Evolutionary conservation across 2,888 invertebrate species (phyloP), one percentile per base, ranked within the genome.

Genomic region (Thysanoteuthis rhombus): DNA sequence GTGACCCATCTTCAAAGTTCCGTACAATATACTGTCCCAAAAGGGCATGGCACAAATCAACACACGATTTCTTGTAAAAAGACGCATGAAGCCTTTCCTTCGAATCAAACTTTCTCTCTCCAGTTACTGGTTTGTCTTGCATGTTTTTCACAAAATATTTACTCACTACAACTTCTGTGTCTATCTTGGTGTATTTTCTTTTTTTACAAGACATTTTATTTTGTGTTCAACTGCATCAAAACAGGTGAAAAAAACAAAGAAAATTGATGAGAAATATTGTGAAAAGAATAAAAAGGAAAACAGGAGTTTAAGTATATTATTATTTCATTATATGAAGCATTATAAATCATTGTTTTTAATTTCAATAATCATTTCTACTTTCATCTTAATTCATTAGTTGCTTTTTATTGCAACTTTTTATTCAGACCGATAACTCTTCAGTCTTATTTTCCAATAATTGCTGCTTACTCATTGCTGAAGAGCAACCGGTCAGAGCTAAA

Each of bases 11-110:
- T 32, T 94, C 94, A 95, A 92, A 98, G 95, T 95, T 97, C 92
- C 98, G 97, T 32, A 98, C 98, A 45, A 98, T 95, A 90, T 98
- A 95, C 97, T 98, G 98, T 19, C 98, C 98, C 94, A 98, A 96
- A 93, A 98, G 96, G 94, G 97, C 97, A 95, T 97, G 97, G 0
- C 98, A 98, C 95, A 98, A 96, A 4, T 96, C 95, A 93, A 96
- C 95, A 94, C 97, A 97, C 10, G 96, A 93, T 42, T 94, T 93
- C 40, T 96, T 94, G 94, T 94, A 96, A 93, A 97, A 97, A 36
- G 94, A 92, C 89, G 94, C 94, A 89, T 36, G 93, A 25, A 96
- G 94, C 94, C 94, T 95, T 25, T 47, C 32, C 28, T 28, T n/a
- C 1, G 92, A 45, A 40, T 92, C 45, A 92, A 92, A 92, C 32